Evolutionary conservation across 2,797 vertebrate genomes (phyloP).

Genomic region (Argentina silus): DNA sequence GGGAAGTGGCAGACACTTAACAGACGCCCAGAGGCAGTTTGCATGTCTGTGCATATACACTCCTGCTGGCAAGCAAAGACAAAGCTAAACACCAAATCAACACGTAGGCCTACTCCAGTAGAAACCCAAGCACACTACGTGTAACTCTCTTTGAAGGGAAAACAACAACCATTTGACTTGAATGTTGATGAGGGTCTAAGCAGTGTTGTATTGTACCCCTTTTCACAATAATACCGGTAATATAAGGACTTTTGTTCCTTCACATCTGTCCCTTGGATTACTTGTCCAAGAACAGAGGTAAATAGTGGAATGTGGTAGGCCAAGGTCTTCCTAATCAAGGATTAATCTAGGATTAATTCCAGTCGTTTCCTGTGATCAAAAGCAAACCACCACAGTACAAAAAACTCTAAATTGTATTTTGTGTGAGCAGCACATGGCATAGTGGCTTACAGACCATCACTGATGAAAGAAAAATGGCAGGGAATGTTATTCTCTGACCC

Average conservation of each 20-base stretch:
- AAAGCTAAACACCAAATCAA: constrained; percentile 9
- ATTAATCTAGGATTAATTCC: not conserved
- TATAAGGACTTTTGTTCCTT: not conserved
- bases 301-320: not conserved
- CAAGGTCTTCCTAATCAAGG: not conserved
- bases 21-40: constrained; percentile 28
- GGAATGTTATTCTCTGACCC: constrained; percentile 56
- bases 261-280: not conserved
- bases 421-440: constrained; percentile 25
- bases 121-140: constrained; percentile 7
- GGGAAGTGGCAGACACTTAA: constrained; percentile 13
- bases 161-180: not conserved
- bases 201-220: not conserved
- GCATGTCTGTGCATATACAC: constrained; percentile 52
- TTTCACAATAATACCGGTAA: not conserved
- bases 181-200: not conserved
- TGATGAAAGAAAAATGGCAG: constrained; percentile 36
- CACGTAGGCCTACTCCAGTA: not conserved
- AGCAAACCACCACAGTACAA: not conserved
- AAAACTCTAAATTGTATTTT: not conserved
- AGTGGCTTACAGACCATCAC: constrained; percentile 40
- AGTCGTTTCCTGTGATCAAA: constrained; percentile 6
- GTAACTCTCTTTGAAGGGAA: not conserved
- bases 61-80: constrained; percentile 39
- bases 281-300: not conserved